A percentile compares a stretch with the other conserved stretches of the same genome.
Evolutionary conservation across 1,140 invertebrate species (phyloP).

Genomic region (Plodia interpunctella): DNA sequence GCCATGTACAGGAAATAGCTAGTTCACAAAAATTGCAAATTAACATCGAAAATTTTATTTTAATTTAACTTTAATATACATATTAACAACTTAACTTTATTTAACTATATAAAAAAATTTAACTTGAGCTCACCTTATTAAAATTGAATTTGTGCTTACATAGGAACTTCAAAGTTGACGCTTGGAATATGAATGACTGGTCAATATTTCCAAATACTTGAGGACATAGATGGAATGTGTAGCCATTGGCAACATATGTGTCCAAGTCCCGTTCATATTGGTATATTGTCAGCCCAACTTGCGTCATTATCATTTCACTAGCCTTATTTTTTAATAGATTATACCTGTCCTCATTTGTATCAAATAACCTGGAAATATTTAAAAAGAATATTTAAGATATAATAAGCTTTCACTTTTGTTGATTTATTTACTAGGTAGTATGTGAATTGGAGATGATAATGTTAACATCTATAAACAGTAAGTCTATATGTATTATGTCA

Average conservation of each 20-base stretch:
- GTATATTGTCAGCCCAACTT: slow-evolving; percentile 81
- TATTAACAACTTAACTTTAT: too few species aligned
- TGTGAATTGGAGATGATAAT: too few species aligned
- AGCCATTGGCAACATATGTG: slow-evolving; percentile 78
- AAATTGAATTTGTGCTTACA: slow-evolving; percentile 83
- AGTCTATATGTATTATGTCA: too few species aligned
- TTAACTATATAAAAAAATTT: too few species aligned
- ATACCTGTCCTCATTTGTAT: slow-evolving; percentile 81
- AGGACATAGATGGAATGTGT: slow-evolving; percentile 84
- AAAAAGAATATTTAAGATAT: too few species aligned
- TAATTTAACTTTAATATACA: too few species aligned
- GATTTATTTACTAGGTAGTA: too few species aligned
- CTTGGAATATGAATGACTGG: slow-evolving; percentile 80
- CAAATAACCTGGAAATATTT: slow-evolving; percentile 85
- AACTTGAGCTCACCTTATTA: slow-evolving; percentile 85
- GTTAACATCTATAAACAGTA: too few species aligned
- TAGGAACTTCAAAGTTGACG: slow-evolving; percentile 81
- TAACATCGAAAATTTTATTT: too few species aligned
- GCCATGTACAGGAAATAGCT: too few species aligned
- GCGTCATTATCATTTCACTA: slow-evolving; percentile 79
- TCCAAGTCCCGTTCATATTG: slow-evolving; percentile 75
- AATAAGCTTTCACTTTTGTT: too few species aligned
- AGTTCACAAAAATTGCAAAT: too few species aligned
- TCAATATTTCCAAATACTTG: slow-evolving; percentile 78
- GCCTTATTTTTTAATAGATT: slow-evolving; percentile 77